These are phyloP conservation scores for Connochaetes taurinus DNA, from an alignment of 2,113 vertebrate species.

Conservation along the genomic window DNA sequence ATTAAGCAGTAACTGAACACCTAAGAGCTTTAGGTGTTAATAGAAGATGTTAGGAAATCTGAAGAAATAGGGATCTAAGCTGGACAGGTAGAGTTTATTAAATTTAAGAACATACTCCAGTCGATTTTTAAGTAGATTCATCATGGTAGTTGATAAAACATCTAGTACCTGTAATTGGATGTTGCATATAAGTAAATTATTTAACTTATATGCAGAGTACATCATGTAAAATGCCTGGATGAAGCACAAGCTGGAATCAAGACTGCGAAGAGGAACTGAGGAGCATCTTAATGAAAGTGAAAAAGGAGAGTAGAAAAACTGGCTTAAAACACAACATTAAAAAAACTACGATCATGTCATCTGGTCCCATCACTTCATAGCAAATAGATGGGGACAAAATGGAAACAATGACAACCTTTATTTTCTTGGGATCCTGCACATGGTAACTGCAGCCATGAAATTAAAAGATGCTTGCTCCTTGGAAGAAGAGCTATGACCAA, in stretches of 20 bases:
- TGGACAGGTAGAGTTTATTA: neutral
- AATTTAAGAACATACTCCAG: neutral
- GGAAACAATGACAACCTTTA: neutral
- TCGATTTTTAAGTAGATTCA: neutral
- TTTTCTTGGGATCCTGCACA: neutral
- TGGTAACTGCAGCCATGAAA: neutral
- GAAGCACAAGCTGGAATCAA: neutral
- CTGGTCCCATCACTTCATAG: neutral
- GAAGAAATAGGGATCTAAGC: neutral
- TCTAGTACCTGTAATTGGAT: neutral
- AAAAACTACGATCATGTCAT: neutral
- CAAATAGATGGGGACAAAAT: neutral
- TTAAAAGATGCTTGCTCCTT: neutral
- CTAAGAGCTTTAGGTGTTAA: neutral
- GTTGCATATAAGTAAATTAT: neutral
- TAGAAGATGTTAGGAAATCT: neutral
- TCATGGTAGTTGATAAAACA: neutral
- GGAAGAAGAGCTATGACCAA: neutral
- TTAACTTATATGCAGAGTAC: neutral
- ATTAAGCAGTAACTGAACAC: neutral
- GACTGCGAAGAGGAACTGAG: accelerated
- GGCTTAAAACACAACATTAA: neutral
- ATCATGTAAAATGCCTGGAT: neutral
- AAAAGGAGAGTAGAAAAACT: neutral
- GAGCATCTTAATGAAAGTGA: neutral